These are phyloP conservation scores for Eudyptes chrysolophus DNA, from an alignment of 2,113 vertebrate species.

Conservation along the genomic window DNA sequence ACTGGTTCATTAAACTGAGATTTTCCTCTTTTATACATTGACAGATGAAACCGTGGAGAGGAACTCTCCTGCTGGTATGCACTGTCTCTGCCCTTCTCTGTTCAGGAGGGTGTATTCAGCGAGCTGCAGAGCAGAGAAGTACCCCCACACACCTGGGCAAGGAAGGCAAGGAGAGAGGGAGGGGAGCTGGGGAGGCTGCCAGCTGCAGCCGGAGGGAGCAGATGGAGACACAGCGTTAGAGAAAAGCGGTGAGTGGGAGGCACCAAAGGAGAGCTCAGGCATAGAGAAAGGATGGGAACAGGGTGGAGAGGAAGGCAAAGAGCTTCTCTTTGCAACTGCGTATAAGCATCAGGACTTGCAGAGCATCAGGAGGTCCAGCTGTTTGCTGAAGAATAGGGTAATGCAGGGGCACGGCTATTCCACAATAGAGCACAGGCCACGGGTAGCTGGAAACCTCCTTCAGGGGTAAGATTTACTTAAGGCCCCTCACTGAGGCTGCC, in stretches of 20 bases:
- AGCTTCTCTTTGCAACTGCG: not conserved
- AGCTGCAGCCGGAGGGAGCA: not conserved
- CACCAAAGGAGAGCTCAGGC: not conserved
- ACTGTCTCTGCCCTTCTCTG: not conserved
- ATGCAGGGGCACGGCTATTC: not conserved
- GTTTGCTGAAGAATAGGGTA: not conserved
- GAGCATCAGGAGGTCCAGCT: not conserved
- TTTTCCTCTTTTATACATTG: not conserved
- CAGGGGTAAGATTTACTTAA: not conserved
- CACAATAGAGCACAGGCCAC: not conserved
- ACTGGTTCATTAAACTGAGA: not conserved
- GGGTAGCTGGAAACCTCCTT: not conserved
- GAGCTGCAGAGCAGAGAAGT: not conserved
- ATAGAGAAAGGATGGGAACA: not conserved
- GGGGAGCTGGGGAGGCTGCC: not conserved
- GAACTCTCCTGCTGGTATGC: fast-evolving
- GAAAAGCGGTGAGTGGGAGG: not conserved
- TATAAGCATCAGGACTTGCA: not conserved
- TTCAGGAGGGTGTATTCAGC: not conserved
- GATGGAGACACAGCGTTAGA: not conserved
- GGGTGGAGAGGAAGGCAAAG: not conserved
- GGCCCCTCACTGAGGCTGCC: not conserved
- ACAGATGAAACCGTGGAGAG: not conserved
- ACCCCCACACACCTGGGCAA: not conserved
- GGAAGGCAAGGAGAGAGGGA: not conserved